These are phyloP conservation scores for Beroe ovata DNA, from an alignment of 37 sponge, comb jelly and placozoan species.

Conservation along the genomic window DNA sequence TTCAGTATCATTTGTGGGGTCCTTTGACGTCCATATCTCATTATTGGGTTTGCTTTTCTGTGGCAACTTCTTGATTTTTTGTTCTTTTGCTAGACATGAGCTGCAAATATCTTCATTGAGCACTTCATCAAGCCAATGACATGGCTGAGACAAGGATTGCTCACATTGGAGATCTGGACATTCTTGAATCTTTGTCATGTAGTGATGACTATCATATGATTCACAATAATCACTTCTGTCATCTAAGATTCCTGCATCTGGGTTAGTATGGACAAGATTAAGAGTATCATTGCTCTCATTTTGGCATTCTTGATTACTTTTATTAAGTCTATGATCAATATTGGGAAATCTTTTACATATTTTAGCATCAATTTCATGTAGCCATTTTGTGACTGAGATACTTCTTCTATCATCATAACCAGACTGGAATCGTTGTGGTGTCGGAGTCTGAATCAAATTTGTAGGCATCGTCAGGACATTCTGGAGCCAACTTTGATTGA, in stretches of 20 bases:
- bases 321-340: neutral
- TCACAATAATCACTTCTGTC: slow-evolving; percentile 2
- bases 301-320: neutral
- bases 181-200: neutral
- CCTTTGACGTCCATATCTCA: neutral
- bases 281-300: slow-evolving; percentile 14
- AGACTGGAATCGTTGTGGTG: neutral
- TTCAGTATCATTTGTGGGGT: neutral
- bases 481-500: slow-evolving; percentile 18
- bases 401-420: neutral
- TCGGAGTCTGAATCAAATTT: neutral
- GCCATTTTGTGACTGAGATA: slow-evolving; percentile 1
- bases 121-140: slow-evolving; percentile 40
- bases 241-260: slow-evolving; percentile 19
- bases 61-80: neutral
- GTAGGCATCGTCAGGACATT: slow-evolving; percentile 53
- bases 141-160: neutral
- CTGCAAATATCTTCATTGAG: slow-evolving; percentile 13
- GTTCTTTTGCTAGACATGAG: neutral
- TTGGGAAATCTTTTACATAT: slow-evolving; percentile 8
- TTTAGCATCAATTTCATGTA: slow-evolving; percentile 51
- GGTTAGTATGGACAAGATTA: slow-evolving; percentile 6
- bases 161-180: neutral
- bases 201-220: slow-evolving; percentile 37
- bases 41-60: neutral